Base-by-base conservation (phyloP, 2,888 invertebrate species). In the Leptinotarsa peninsularis region DNA sequence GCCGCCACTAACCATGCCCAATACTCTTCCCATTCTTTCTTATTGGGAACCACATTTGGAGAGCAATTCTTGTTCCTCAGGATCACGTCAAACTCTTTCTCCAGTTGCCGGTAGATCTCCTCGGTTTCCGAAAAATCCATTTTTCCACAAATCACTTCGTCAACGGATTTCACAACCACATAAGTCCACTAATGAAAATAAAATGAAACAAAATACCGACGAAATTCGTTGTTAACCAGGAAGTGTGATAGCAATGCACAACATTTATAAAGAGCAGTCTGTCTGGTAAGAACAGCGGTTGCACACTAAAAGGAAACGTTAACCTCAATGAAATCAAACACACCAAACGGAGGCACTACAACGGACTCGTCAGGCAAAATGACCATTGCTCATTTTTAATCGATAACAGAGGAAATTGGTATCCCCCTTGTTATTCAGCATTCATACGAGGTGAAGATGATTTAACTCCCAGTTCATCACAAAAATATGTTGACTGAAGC, bases 1-100 rank as follows among this genome's bases (percentile, higher is more conserved):
- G 70, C 73, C 72, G 27, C 50, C 75, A 86, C 86, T 74, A 82
- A 88, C 88, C 87, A 87, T 76, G 87, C 86, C 88, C 88, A 88
- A 80, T 88, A 88, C 54, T 87, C 85, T 77, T 86, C 83, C 87
- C 87, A 87, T 75, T 81, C 80, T 68, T 81, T 66, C 58, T 67
- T 58, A 66, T 49, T 15, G 56, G 54, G 23, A 5, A 27, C 23
- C 52, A n/a, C 43, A 52, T 54, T 52, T n/a, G 66, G 23, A 49
- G 71, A 50, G 21, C 49, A 54, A 43, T 71, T 72, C 52, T 77
- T 67, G 52, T 79, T 84, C 73, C 81, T 83, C 71, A 87, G 79
- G 50, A 84, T 83, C 27, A 85, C 84, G 67, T 85, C 83, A 75
- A 86, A 86, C 76, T 86, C 86, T 56, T 86, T 84, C 71, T 85